phyloP scores from a whole-genome alignment of 2,888 invertebrate species.

The Nematopogon swammerdamellus region DNA sequence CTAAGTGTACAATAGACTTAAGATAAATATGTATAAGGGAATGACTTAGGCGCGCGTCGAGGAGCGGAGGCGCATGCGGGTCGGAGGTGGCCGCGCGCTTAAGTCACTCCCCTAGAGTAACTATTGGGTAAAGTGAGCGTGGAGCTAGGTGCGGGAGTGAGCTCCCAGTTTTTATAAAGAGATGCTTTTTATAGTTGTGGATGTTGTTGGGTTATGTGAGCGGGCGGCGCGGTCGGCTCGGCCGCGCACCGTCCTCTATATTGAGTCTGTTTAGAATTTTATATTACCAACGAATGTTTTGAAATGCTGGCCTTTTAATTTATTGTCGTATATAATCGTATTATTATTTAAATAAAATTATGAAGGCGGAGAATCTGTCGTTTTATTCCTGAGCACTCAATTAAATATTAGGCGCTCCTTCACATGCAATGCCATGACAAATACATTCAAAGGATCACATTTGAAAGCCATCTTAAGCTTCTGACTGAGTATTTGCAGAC shows the following conservation, averaged over 20 bases:
- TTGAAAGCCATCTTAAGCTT: no score
- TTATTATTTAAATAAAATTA: slow-evolving; percentile 51
- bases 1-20: slow-evolving; percentile 34
- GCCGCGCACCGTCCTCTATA: slow-evolving; percentile 30
- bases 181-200: slow-evolving; percentile 49
- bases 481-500: no score
- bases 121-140: no score
- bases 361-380: slow-evolving; percentile 48
- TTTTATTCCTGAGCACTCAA: slow-evolving; percentile 40
- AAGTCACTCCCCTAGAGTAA: no score
- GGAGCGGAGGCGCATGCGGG: not conserved
- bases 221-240: not conserved
- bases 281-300: slow-evolving; percentile 53
- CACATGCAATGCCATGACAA: no score
- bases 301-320: slow-evolving; percentile 50
- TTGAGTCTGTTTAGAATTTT: slow-evolving; percentile 55
- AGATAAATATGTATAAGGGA: no score
- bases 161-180: slow-evolving; percentile 51
- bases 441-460: no score
- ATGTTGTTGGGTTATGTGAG: slow-evolving; percentile 20
- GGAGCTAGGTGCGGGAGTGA: slow-evolving; percentile 41
- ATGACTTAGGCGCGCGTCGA: not conserved
- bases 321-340: slow-evolving; percentile 55
- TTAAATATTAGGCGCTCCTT: not conserved
- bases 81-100: no score